These are phyloP conservation scores for Plectropomus leopardus DNA, from an alignment of 2,113 vertebrate species.

Conservation along the genomic window DNA sequence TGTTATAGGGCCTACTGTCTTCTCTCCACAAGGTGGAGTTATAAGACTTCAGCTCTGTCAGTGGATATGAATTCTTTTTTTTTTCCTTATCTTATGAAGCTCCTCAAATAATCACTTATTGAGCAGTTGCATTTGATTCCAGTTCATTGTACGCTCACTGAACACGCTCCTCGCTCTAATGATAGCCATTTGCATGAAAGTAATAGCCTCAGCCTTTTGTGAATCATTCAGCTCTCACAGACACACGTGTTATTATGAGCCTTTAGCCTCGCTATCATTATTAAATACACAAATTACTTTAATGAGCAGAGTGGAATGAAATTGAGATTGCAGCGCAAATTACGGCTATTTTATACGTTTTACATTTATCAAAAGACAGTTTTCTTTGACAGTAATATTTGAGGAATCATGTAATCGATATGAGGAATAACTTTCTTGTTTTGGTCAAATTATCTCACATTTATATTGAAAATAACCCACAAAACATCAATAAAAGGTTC, in stretches of 20 bases:
- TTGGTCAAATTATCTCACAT: not conserved
- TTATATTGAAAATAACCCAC: no score
- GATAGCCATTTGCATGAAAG: conserved; percentile 8
- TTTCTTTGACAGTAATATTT: not conserved
- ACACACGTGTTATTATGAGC: conserved; percentile 23
- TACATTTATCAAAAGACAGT: not conserved
- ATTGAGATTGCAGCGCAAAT: not conserved
- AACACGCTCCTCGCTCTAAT: conserved; percentile 11
- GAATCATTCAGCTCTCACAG: conserved; percentile 21
- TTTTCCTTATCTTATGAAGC: not conserved
- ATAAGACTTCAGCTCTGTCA: not conserved
- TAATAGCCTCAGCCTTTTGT: conserved; percentile 20
- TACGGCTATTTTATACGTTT: conserved; percentile 24
- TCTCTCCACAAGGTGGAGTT: conserved; percentile 47
- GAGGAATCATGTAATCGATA: not conserved
- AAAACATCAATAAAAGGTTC: no score
- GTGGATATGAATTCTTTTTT: not conserved
- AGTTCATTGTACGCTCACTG: conserved; percentile 16
- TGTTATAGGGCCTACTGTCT: not conserved
- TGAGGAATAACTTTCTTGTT: not conserved
- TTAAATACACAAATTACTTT: conserved; percentile 30
- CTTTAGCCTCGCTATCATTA: conserved; percentile 22
- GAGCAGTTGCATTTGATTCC: not conserved
- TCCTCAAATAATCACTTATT: not conserved
- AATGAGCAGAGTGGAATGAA: not conserved